A percentile compares a stretch with the other conserved stretches of the same genome.
phyloP scores from a whole-genome alignment of 1,140 invertebrate genomes.

The Calliopsis andreniformis region DNA sequence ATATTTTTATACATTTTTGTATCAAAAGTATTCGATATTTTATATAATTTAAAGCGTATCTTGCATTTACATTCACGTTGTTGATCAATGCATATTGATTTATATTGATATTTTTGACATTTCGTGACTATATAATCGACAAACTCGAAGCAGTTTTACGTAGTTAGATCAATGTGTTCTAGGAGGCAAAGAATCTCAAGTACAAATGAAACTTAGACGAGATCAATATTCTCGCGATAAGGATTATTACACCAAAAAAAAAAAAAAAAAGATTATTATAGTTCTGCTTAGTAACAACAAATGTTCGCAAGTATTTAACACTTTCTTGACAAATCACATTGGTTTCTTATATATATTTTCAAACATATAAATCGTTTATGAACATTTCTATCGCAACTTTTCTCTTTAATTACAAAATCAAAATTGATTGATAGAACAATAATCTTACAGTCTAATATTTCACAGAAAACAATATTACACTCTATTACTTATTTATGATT shows the following conservation, averaged over 20 bases:
- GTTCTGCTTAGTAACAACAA: not conserved
- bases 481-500: too few relatives aligned
- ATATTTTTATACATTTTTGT: slow-evolving; percentile 30
- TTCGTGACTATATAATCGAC: not conserved
- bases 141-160: slow-evolving; percentile 5
- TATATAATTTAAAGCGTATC: slow-evolving; percentile 10
- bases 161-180: slow-evolving; percentile 46
- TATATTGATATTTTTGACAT: slow-evolving; percentile 7
- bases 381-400: not conserved
- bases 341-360: not conserved
- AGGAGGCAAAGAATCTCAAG: slow-evolving; percentile 55
- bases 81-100: slow-evolving; percentile 33
- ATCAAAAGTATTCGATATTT: slow-evolving; percentile 1
- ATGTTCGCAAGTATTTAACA: not conserved
- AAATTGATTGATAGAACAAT: too few relatives aligned
- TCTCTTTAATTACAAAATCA: too few relatives aligned
- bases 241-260: slow-evolving; percentile 14
- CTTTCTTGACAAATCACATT: not conserved
- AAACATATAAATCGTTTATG: not conserved
- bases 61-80: slow-evolving; percentile 23
- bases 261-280: slow-evolving; percentile 10
- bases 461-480: slow-evolving; percentile 4
- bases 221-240: slow-evolving; percentile 16
- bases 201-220: slow-evolving; percentile 57
- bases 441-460: too few relatives aligned